These are phyloP conservation scores for Pleuronectes platessa DNA, from an alignment of 2,113 vertebrate genomes.

Conservation along the genomic window DNA sequence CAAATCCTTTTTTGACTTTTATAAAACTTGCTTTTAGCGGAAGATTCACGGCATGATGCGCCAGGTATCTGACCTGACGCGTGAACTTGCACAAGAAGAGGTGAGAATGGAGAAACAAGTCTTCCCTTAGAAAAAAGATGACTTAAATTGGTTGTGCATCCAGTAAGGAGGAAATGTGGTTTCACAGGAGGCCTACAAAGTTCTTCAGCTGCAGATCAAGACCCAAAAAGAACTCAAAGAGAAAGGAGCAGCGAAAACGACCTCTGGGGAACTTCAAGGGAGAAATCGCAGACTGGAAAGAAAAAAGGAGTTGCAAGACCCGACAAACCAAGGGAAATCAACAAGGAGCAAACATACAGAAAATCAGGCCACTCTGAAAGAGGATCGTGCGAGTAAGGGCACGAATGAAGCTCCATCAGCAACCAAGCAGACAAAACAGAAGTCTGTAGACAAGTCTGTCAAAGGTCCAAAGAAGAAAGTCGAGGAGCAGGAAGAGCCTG, in stretches of 20 bases:
- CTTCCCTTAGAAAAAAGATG: neutral
- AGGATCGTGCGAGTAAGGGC: neutral
- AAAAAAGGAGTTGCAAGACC: neutral
- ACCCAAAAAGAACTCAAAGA: neutral
- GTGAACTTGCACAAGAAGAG: conserved; percentile 40
- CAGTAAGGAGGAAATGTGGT: neutral
- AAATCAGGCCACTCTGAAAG: neutral
- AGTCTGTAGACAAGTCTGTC: neutral
- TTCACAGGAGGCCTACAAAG: conserved; percentile 36
- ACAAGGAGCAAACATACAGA: neutral
- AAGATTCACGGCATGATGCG: conserved; percentile 49
- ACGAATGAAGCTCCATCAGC: neutral
- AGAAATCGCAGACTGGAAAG: neutral
- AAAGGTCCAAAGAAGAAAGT: neutral
- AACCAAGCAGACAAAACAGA: neutral
- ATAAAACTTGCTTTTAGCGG: conserved; percentile 32
- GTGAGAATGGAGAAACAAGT: conserved; percentile 37
- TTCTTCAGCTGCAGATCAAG: conserved; percentile 9
- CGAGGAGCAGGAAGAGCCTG: neutral
- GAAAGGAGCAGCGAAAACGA: neutral
- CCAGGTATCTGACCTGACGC: conserved; percentile 47
- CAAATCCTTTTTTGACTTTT: neutral
- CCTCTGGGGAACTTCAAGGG: neutral
- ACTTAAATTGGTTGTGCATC: neutral
- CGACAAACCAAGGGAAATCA: neutral